Conservation (phyloP, 2,797 vertebrate genomes). For the Atherinosoma microstoma region DNA sequence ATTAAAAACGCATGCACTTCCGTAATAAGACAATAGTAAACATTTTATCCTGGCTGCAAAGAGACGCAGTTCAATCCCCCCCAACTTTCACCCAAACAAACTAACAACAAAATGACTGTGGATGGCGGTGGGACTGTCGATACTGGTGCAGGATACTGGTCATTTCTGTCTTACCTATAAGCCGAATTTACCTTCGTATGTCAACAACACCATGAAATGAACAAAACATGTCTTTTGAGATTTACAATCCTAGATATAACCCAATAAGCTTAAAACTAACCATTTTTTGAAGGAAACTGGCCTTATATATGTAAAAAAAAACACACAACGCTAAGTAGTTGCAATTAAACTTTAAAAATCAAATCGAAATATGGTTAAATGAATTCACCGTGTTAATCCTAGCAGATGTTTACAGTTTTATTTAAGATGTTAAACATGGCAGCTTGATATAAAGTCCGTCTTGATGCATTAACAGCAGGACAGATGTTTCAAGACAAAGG, state of each 20-base stretch:
- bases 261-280: background rate
- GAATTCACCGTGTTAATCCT: accelerated
- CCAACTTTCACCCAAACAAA: background rate
- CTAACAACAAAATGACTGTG: background rate
- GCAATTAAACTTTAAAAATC: conserved; percentile 1
- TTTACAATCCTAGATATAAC: accelerated
- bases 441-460: conserved; percentile 13
- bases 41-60: accelerated
- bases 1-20: background rate
- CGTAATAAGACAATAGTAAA: accelerated
- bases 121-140: conserved; percentile 9
- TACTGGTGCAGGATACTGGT: background rate
- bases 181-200: conserved; percentile 19
- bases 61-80: conserved; percentile 6
- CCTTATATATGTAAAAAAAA: background rate
- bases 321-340: conserved; percentile 19
- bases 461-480: conserved; percentile 66
- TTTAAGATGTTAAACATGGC: conserved; percentile 5
- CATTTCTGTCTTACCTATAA: background rate
- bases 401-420: background rate
- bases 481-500: conserved; percentile 84
- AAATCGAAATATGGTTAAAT: background rate
- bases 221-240: background rate
- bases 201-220: background rate
- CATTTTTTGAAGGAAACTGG: conserved; percentile 11